Conservation (phyloP, 2,113 vertebrate species). For the Atherinomorus stipes region DNA sequence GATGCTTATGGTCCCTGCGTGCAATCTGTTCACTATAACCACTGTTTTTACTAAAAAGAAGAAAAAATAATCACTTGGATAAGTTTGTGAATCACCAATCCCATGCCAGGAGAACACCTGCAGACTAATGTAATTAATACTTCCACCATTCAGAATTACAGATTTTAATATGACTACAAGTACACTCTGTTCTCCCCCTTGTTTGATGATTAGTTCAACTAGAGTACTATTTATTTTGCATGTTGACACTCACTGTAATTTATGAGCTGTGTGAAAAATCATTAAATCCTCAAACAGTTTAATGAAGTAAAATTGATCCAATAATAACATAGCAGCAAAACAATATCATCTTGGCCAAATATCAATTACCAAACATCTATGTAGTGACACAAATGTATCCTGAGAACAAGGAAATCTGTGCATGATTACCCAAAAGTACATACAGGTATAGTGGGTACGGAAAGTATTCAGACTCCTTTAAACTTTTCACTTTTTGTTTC, state of each 20-base stretch:
- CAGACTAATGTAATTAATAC: not conserved
- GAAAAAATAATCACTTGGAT: slow-evolving; percentile 42
- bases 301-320: too few relatives aligned
- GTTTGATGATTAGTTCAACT: not conserved
- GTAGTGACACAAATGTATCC: not conserved
- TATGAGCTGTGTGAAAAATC: not conserved
- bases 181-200: not conserved
- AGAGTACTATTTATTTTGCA: not conserved
- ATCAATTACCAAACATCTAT: not conserved
- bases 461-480: too few relatives aligned
- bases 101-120: slow-evolving; percentile 31
- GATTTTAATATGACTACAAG: not conserved
- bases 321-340: not conserved
- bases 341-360: not conserved
- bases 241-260: not conserved
- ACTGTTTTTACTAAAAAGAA: too few relatives aligned
- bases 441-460: too few relatives aligned
- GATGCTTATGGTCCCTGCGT: slow-evolving; percentile 46
- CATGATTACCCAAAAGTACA: too few relatives aligned
- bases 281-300: too few relatives aligned
- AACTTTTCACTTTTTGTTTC: too few relatives aligned
- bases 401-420: too few relatives aligned
- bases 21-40: slow-evolving; percentile 65
- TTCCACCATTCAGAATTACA: not conserved
- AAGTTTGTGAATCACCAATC: slow-evolving; percentile 57